These are phyloP conservation scores for Cheumatopsyche charites DNA, from an alignment of 1,140 invertebrate genomes.

Conservation along the genomic window DNA sequence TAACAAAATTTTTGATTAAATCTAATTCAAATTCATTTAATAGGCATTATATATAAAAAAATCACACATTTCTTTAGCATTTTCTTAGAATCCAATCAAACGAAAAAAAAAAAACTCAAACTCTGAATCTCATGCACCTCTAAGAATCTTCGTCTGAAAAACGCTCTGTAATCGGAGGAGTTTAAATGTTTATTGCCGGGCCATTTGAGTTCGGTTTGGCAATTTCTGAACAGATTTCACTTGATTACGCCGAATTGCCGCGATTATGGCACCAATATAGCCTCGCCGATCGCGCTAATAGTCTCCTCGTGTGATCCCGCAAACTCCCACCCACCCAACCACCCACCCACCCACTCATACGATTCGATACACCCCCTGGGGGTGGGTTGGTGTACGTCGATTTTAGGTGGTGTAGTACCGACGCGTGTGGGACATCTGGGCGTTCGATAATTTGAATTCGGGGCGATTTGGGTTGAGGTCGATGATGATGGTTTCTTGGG, in stretches of 20 bases:
- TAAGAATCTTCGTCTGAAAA: neutral
- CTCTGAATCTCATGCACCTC: neutral
- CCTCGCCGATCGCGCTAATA: slow-evolving; percentile 26
- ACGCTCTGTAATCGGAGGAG: slow-evolving; percentile 6
- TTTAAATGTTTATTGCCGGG: slow-evolving; percentile 15
- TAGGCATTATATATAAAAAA: too few relatives aligned
- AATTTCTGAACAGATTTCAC: slow-evolving; percentile 28
- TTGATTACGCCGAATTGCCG: slow-evolving; percentile 26
- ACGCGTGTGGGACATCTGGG: too few relatives aligned
- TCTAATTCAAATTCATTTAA: too few relatives aligned
- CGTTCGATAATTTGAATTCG: too few relatives aligned
- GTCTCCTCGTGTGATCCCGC: slow-evolving; percentile 31
- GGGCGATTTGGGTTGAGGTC: too few relatives aligned
- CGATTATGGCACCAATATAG: slow-evolving; percentile 20
- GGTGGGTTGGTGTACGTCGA: too few relatives aligned
- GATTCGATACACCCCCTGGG: neutral
- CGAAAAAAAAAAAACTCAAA: too few relatives aligned
- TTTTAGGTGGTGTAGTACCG: too few relatives aligned
- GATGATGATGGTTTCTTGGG: too few relatives aligned
- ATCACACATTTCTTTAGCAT: too few relatives aligned
- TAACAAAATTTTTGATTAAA: too few relatives aligned
- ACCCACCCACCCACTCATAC: neutral
- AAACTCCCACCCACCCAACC: slow-evolving; percentile 3
- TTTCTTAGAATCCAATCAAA: too few relatives aligned
- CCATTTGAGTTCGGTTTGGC: slow-evolving; percentile 25